Evolutionary conservation across 1,140 invertebrate genomes (phyloP).

Genomic region (Antheraea pernyi): DNA sequence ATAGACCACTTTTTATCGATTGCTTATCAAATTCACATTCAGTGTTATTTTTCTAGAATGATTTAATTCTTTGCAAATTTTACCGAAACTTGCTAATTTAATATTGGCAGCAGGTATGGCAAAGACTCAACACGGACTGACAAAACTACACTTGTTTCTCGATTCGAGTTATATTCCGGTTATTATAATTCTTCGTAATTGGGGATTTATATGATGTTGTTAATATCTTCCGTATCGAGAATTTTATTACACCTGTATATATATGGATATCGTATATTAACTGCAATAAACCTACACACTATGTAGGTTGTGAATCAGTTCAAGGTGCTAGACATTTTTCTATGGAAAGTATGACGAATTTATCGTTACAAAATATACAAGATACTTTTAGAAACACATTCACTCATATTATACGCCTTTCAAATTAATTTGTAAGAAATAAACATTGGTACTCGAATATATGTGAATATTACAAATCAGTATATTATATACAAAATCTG

Average conservation of each 20-base stretch:
- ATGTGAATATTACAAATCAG: background rate
- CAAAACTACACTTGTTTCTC: background rate
- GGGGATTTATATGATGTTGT: background rate
- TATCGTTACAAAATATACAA: background rate
- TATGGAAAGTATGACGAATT: constrained; percentile 9
- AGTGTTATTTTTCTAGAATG: background rate
- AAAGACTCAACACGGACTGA: constrained; percentile 7
- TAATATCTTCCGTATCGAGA: constrained; percentile 14
- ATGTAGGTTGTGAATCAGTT: constrained; percentile 8
- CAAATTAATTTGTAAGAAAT: background rate
- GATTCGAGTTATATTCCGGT: constrained; percentile 12
- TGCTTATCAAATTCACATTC: background rate
- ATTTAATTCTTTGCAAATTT: constrained; percentile 2
- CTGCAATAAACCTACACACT: background rate
- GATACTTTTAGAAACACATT: background rate
- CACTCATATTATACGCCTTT: background rate
- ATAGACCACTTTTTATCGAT: background rate
- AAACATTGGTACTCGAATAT: background rate
- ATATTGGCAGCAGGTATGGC: constrained; percentile 2
- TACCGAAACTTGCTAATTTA: background rate
- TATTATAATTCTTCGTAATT: constrained; percentile 13
- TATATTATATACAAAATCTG: no score
- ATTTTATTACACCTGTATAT: background rate
- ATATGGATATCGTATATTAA: background rate
- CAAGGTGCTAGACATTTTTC: constrained; percentile 9